Evolutionary conservation across 2,888 invertebrate genomes (phyloP), one percentile per base, ranked within the genome.

Genomic region (Helobdella robusta): DNA sequence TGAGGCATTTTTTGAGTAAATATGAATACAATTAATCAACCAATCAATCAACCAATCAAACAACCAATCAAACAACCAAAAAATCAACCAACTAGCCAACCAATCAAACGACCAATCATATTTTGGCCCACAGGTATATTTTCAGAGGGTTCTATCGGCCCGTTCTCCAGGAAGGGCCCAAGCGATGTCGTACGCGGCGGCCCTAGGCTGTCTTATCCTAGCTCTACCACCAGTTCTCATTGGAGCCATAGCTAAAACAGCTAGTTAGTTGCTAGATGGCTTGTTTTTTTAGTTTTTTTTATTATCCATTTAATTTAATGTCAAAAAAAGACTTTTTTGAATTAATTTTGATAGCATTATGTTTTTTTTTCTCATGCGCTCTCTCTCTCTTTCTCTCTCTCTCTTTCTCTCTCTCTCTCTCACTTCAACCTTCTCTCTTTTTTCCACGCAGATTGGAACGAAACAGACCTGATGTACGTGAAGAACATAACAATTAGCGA

Each of bases 161-260:
- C 93, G 91, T 83, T 89, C 92, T 0, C 94, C 95, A 0, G 86
- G 86, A 6, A 86, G 92, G 64, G 97, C 97, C 50, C 93, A 95
- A 82, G 79, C 92, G 64, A 83, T 98, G 72, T 95, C 94, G 32
- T 98, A 91, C 81, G 91, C 95, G 61, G 97, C 97, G 0, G 95
- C 95, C 6, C 82, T 89, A 69, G 97, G 95, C 25, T 97, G 95
- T 81, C 86, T 95, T 74, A 82, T 95, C 75, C 94, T 97, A 93
- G 94, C 95, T 59, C 87, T 95, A 73, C 97, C 97, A 40, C 91
- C 95, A 2, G 90, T 95, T 66, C 84, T 97, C 67, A 94, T 98
- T 74, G 97, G 97, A 70, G 94, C 93, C 69, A 92, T 97, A 74
- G 97, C 95, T 62, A 89, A 91, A 82, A 88, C 89, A 71, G 93